Conservation (phyloP, 2,888 invertebrate genomes). For the Ochropleura plecta region DNA sequence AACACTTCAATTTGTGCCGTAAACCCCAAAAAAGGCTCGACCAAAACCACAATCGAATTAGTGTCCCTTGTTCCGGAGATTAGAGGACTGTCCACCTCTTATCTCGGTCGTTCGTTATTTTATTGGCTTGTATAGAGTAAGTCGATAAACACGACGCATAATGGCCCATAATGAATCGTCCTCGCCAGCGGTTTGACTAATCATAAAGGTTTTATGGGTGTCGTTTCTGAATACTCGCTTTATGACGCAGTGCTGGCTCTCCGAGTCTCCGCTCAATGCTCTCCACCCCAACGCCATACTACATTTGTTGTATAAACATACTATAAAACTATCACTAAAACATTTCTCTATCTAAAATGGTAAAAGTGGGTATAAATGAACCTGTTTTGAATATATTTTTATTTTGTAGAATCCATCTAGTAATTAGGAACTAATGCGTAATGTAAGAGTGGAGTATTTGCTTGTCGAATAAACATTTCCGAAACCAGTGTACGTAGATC, state of each 20-base stretch:
- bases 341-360: conserved; percentile 59
- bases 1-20: conserved; percentile 90
- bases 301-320: conserved; percentile 78
- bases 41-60: conserved; percentile 91
- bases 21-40: conserved; percentile 88
- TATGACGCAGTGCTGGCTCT: conserved; percentile 75
- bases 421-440: neutral
- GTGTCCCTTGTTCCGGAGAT: conserved; percentile 91
- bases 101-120: conserved; percentile 91
- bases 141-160: conserved; percentile 90
- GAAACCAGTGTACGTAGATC: conserved; percentile 21
- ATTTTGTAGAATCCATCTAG: neutral
- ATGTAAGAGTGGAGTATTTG: conserved; percentile 8
- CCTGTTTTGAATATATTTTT: conserved; percentile 38
- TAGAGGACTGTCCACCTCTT: conserved; percentile 90
- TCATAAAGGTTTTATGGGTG: conserved; percentile 90
- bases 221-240: conserved; percentile 83
- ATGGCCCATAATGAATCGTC: conserved; percentile 90
- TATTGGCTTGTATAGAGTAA: conserved; percentile 90
- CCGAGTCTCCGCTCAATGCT: conserved; percentile 40
- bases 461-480: conserved; percentile 50
- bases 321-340: conserved; percentile 72
- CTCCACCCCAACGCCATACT: conserved; percentile 66
- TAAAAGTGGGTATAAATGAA: conserved; percentile 54
- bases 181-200: conserved; percentile 88